Evolutionary conservation across 2,797 vertebrate genomes (phyloP), one percentile per base, ranked within the genome.

Genomic region (Avahi laniger): DNA sequence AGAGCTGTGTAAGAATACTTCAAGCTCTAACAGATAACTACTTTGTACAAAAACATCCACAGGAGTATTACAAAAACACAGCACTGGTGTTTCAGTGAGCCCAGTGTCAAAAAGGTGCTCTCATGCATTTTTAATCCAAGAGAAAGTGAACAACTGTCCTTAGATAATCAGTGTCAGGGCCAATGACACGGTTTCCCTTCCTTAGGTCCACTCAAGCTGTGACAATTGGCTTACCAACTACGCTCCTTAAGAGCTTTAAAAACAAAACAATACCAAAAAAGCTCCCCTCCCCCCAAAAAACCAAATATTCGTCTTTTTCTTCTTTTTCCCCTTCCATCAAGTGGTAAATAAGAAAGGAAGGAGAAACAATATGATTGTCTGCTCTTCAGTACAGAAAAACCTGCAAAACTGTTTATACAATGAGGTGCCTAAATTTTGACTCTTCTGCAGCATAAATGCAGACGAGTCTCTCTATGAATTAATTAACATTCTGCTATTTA

Each of bases 31-130:
- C 97, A 97, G 94, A 96, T 52, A 97, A 59, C 91, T 91, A 94
- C 95, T 97, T 91, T 84, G 78, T 93, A 92, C 96, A 96, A 97
- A 98, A 98, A 97, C 91, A 98, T 86, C 94, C 97, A 98, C 88
- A 43, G 67, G 90, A 97, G 91, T 81, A 92, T 95, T 95, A 95
- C 94, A 93, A 95, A 97, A 92, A 96, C 97, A 93, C 94, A 97
- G 88, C 89, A 83, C 63, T 73, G 97, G 98, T 96, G 97, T 96
- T 97, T 97, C 93, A 84, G 96, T 90, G 98, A 96, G 97, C 75
- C 52, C 20, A 28, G 73, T 54, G 96, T 97, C 97, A 97, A 91
- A 96, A 97, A 92, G 96, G 96, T 94, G 61, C 35, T 97, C 89
- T 96, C 85, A 12, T 87, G 92, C 89, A 96, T 97, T 97, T 98